Evolutionary conservation across 2,888 invertebrate species (phyloP).

Genomic region (Machimus rusticus): DNA sequence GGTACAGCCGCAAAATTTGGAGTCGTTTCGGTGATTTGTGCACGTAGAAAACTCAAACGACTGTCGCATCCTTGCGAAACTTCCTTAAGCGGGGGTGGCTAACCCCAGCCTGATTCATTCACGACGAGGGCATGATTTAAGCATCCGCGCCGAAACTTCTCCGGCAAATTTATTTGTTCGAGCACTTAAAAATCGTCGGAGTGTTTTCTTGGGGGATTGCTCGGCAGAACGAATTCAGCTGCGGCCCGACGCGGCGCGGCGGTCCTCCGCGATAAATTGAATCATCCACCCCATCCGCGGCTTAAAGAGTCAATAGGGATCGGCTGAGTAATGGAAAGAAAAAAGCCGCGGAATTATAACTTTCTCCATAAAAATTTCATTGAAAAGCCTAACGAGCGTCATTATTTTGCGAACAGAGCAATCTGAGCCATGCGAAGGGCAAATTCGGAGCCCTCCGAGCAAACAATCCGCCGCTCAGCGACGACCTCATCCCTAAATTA

Average conservation of each 20-base stretch:
- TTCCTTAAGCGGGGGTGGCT: neutral
- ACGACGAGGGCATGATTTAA: neutral
- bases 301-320: neutral
- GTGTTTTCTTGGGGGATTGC: neutral
- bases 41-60: neutral
- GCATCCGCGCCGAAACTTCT: neutral
- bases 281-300: neutral
- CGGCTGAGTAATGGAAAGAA: neutral
- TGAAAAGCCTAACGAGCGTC: conserved; percentile 12
- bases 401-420: conserved; percentile 5
- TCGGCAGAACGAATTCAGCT: neutral
- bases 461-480: neutral
- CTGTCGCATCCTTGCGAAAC: neutral
- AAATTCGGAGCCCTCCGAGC: neutral
- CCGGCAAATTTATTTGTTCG: neutral
- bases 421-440: neutral
- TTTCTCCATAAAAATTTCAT: conserved; percentile 25
- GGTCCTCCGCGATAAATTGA: neutral
- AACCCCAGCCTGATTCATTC: neutral
- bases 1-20: neutral
- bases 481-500: neutral
- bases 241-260: neutral
- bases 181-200: neutral
- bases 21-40: neutral
- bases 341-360: conserved; percentile 7